Conservation (phyloP, 2,113 vertebrate genomes). For the Neodon shergylaensis region DNA sequence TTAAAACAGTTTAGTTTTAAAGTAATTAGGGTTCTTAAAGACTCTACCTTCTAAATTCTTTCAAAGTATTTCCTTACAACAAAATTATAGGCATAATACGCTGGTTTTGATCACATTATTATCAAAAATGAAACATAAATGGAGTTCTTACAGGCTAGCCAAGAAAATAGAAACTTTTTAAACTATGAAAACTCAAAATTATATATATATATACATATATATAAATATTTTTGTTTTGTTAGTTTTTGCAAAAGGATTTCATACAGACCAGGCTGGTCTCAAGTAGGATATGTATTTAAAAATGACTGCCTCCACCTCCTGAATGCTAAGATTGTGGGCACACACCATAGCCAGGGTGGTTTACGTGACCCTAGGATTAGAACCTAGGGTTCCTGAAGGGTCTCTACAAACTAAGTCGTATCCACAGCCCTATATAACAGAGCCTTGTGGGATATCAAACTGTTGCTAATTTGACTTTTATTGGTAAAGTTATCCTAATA, state of each 20-base stretch:
- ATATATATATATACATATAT: too few species aligned
- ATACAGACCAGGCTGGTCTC: not conserved
- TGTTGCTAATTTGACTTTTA: not conserved
- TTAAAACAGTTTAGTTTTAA: not conserved
- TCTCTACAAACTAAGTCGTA: not conserved
- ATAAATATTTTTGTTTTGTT: not conserved
- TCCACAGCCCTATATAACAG: not conserved
- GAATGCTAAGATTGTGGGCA: not conserved
- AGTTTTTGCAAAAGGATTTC: not conserved
- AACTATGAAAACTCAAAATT: not conserved
- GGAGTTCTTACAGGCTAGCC: not conserved
- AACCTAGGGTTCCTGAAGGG: not conserved
- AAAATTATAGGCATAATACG: slow-evolving; percentile 25
- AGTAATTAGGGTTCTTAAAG: not conserved
- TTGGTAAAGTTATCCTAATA: not conserved
- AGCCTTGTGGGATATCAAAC: not conserved
- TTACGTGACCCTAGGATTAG: not conserved
- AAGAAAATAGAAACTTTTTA: slow-evolving; percentile 7
- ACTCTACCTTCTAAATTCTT: not conserved
- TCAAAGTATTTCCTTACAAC: not conserved
- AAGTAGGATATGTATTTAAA: not conserved
- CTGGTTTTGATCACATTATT: not conserved
- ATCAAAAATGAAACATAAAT: not conserved
- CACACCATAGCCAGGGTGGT: not conserved
- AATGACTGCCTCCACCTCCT: not conserved